A percentile compares a stretch with the other conserved stretches of the same genome.
Conservation (phyloP, 2,797 vertebrate genomes). For the Leuciscus waleckii region DNA sequence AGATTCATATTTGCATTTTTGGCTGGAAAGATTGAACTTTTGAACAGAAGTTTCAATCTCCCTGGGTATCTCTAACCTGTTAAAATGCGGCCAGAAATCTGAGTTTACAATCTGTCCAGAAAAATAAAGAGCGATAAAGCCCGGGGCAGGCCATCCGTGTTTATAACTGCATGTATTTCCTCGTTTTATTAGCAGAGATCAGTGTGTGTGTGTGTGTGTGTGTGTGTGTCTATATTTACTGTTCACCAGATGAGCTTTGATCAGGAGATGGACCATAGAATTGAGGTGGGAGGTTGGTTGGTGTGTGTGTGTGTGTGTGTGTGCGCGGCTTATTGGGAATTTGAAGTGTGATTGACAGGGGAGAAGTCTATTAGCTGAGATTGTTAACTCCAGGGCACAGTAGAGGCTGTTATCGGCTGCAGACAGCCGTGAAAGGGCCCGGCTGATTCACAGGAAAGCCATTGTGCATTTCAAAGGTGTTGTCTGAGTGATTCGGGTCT, state of each 20-base stretch:
- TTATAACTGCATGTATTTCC: conserved; percentile 43
- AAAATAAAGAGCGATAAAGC: conserved; percentile 12
- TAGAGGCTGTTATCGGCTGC: conserved; percentile 81
- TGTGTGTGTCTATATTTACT: conserved; percentile 52
- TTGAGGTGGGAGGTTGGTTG: conserved; percentile 33
- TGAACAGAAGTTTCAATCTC: not conserved
- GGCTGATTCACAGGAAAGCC: conserved; percentile 78
- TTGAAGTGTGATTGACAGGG: conserved; percentile 80
- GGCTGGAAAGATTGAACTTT: conserved; percentile 1
- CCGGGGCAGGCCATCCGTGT: conserved; percentile 40
- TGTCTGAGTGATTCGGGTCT: conserved; percentile 78
- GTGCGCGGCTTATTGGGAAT: conserved; percentile 74
- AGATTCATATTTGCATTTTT: conserved; percentile 37
- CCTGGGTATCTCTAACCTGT: conserved; percentile 2
- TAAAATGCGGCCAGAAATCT: not conserved
- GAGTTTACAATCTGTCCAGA: conserved; percentile 25
- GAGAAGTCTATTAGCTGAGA: conserved; percentile 86
- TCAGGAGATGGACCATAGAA: conserved; percentile 48
- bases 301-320: conserved; percentile 4
- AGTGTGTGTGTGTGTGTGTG: not conserved
- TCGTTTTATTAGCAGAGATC: conserved; percentile 53
- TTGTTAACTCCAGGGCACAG: conserved; percentile 78
- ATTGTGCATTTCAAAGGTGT: conserved; percentile 84
- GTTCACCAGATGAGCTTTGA: conserved; percentile 46
- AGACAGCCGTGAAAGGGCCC: conserved; percentile 79